These are phyloP conservation scores for Phrynocephalus forsythii DNA, from an alignment of 2,797 vertebrate species.

Conservation along the genomic window DNA sequence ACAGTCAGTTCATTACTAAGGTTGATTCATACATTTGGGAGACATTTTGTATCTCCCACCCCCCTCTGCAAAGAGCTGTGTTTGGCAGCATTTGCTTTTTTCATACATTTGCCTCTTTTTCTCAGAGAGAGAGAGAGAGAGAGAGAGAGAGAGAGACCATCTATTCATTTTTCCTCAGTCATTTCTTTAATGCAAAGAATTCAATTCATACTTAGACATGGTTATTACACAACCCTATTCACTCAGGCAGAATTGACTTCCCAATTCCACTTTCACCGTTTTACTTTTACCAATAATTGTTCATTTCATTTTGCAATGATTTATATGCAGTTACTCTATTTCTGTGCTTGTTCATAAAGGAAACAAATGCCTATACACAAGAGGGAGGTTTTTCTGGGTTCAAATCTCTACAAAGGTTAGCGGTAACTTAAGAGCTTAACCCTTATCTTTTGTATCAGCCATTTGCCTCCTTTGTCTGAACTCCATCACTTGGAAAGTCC, in stretches of 20 bases:
- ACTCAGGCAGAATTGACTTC: slow-evolving; percentile 24
- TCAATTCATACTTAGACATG: slow-evolving; percentile 17
- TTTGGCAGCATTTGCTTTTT: slow-evolving; percentile 56
- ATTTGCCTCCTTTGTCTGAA: background rate
- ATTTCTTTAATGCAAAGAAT: slow-evolving; percentile 19
- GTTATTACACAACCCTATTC: slow-evolving; percentile 36
- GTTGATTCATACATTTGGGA: slow-evolving; percentile 54
- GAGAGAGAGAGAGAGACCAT: background rate
- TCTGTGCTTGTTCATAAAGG: background rate
- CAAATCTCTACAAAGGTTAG: background rate
- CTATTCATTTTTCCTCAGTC: slow-evolving; percentile 21
- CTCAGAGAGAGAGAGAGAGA: background rate
- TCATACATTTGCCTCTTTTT: slow-evolving; percentile 47
- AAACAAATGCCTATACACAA: background rate
- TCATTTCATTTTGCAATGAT: slow-evolving; percentile 16
- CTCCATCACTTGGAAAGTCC: background rate
- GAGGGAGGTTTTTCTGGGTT: background rate
- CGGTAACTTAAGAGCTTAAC: background rate
- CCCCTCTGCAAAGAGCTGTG: slow-evolving; percentile 62
- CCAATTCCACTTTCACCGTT: slow-evolving; percentile 8
- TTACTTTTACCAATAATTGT: slow-evolving; percentile 24
- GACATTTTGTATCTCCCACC: slow-evolving; percentile 52
- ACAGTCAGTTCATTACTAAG: slow-evolving; percentile 53
- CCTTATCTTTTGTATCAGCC: background rate
- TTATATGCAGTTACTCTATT: background rate